phyloP scores from a whole-genome alignment of 2,113 vertebrate genomes.

The Bostrychus sinensis region DNA sequence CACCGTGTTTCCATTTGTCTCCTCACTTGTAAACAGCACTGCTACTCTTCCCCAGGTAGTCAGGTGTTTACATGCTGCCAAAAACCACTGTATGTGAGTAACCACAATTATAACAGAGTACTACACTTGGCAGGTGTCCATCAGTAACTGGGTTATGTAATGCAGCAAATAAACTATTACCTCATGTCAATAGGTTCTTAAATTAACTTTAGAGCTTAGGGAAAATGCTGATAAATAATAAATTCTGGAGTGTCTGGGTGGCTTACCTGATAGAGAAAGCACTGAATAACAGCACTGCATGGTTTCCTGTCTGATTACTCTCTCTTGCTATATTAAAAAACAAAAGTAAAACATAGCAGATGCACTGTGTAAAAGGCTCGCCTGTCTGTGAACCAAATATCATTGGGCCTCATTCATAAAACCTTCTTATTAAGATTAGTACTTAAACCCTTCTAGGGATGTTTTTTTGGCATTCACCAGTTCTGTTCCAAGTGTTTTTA shows the following conservation, averaged over 20 bases:
- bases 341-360: too few relatives aligned
- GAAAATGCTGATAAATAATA: neutral
- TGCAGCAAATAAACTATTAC: neutral
- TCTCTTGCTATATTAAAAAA: too few relatives aligned
- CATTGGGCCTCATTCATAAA: too few relatives aligned
- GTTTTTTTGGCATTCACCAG: too few relatives aligned
- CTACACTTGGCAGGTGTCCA: neutral
- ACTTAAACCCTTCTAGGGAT: too few relatives aligned
- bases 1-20: slow-evolving; percentile 43
- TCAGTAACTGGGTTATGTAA: neutral
- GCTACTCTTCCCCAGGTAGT: slow-evolving; percentile 47
- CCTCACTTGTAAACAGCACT: slow-evolving; percentile 49
- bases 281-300: neutral
- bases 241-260: neutral
- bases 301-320: neutral
- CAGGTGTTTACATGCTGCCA: slow-evolving; percentile 46
- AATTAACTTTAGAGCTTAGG: neutral
- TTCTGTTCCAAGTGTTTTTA: too few relatives aligned
- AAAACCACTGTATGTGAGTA: slow-evolving; percentile 32
- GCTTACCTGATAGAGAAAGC: neutral
- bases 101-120: slow-evolving; percentile 19
- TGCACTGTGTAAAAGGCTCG: too few relatives aligned
- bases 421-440: too few relatives aligned
- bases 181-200: neutral
- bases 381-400: too few relatives aligned